These are phyloP conservation scores for Limnephilus rhombicus DNA, from an alignment of 2,888 invertebrate species.

Conservation along the genomic window DNA sequence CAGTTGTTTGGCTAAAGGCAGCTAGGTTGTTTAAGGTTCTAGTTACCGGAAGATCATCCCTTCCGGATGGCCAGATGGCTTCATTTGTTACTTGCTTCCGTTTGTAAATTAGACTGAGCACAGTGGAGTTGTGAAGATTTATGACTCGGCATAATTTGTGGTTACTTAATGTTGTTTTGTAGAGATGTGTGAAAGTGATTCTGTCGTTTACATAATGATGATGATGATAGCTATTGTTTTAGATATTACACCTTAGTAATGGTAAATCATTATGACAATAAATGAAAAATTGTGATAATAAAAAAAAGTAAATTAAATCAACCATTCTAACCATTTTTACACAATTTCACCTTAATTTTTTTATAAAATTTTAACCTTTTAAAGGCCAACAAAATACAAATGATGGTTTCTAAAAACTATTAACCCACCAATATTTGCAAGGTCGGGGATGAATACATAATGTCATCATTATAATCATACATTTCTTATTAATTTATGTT, in stretches of 20 bases:
- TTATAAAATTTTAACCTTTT: too few relatives aligned
- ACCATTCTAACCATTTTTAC: too few relatives aligned
- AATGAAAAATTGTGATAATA: neutral
- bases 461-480: too few relatives aligned
- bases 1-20: neutral
- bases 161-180: neutral
- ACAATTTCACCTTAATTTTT: too few relatives aligned
- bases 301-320: too few relatives aligned
- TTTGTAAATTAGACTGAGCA: slow-evolving; percentile 1
- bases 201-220: neutral
- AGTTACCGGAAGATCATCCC: slow-evolving; percentile 31
- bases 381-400: too few relatives aligned
- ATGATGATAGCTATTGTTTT: neutral
- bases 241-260: neutral
- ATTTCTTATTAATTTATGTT: too few relatives aligned
- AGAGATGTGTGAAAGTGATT: neutral
- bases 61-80: slow-evolving; percentile 46
- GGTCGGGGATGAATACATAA: too few relatives aligned
- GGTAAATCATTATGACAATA: neutral
- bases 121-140: slow-evolving; percentile 14
- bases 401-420: too few relatives aligned
- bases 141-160: neutral
- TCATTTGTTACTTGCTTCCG: slow-evolving; percentile 41
- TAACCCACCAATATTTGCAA: too few relatives aligned
- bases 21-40: neutral